Evolutionary conservation across 2,113 vertebrate genomes (phyloP).

Genomic region (Cebidichthys violaceus): DNA sequence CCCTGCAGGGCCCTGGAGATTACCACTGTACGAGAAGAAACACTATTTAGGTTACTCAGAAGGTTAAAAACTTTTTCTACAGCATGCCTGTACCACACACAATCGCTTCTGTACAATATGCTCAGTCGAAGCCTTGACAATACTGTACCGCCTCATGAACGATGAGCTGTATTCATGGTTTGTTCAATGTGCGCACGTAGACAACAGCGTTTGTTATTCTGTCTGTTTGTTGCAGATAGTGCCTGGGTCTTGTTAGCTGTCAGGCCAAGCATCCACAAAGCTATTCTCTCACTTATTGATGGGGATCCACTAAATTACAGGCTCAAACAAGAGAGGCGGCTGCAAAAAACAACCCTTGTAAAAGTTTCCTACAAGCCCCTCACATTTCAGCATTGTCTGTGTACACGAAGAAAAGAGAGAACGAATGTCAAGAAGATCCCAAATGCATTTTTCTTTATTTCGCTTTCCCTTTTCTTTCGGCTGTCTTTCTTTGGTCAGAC

Average conservation of each 20-base stretch:
- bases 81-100: constrained; percentile 38
- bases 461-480: constrained; percentile 67
- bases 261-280: constrained; percentile 78
- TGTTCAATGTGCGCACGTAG: constrained; percentile 63
- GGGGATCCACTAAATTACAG: constrained; percentile 79
- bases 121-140: constrained; percentile 55
- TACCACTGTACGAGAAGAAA: constrained; percentile 83
- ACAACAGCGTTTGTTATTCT: constrained; percentile 75
- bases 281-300: constrained; percentile 82
- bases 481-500: constrained; percentile 72
- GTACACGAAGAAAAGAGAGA: constrained; percentile 65
- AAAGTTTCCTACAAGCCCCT: constrained; percentile 73
- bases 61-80: constrained; percentile 55
- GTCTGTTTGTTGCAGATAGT: constrained; percentile 79
- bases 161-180: constrained; percentile 70
- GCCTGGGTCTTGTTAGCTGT: constrained; percentile 79
- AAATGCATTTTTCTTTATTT: constrained; percentile 79
- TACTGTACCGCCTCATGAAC: constrained; percentile 64
- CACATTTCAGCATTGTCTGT: constrained; percentile 69
- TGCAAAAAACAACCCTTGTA: constrained; percentile 66
- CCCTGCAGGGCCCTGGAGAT: constrained; percentile 85
- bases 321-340: constrained; percentile 71
- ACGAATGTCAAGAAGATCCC: constrained; percentile 74
- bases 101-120: constrained; percentile 39
- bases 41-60: constrained; percentile 66